A percentile compares a stretch with the other conserved stretches of the same genome.
Evolutionary conservation across 2,888 invertebrate genomes (phyloP).

Genomic region (Timandra comae): DNA sequence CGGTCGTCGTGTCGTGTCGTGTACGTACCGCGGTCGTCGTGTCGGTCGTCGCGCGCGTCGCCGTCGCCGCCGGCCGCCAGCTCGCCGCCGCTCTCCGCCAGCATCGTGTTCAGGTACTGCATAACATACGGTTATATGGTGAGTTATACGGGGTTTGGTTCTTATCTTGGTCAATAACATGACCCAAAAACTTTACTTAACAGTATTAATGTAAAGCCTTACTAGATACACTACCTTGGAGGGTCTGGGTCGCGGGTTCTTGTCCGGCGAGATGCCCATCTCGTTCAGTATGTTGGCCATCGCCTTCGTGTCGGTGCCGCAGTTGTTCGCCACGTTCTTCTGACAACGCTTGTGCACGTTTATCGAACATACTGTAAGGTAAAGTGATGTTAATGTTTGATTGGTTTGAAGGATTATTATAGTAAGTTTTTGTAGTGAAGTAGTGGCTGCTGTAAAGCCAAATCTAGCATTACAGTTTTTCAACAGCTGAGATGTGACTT

Average conservation of each 20-base stretch:
- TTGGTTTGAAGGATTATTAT: too few species aligned
- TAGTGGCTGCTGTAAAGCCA: too few species aligned
- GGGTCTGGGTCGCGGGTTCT: constrained; percentile 79
- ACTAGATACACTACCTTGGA: constrained; percentile 78
- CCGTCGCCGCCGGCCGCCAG: constrained; percentile 54
- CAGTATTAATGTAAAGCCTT: too few species aligned
- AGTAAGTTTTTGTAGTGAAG: too few species aligned
- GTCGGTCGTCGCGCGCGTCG: constrained; percentile 49
- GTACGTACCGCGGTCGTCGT: constrained; percentile 53
- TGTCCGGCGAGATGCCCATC: constrained; percentile 94
- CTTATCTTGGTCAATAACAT: too few species aligned
- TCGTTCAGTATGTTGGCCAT: constrained; percentile 95
- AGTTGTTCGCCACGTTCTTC: constrained; percentile 99
- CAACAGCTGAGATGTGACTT: too few species aligned
- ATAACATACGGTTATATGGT: background rate
- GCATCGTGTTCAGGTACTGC: constrained; percentile 48
- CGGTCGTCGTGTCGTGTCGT: too few species aligned
- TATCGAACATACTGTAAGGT: constrained; percentile 89
- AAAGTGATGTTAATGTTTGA: too few species aligned
- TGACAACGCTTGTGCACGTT: constrained; percentile 99
- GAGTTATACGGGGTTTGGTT: background rate
- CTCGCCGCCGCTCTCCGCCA: constrained; percentile 61
- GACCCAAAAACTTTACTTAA: too few species aligned
- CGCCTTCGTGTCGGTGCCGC: constrained; percentile 97
- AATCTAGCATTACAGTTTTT: too few species aligned